A percentile compares a stretch with the other conserved stretches of the same genome.
phyloP scores from a whole-genome alignment of 2,113 vertebrate species.

The Xiphophorus maculatus region DNA sequence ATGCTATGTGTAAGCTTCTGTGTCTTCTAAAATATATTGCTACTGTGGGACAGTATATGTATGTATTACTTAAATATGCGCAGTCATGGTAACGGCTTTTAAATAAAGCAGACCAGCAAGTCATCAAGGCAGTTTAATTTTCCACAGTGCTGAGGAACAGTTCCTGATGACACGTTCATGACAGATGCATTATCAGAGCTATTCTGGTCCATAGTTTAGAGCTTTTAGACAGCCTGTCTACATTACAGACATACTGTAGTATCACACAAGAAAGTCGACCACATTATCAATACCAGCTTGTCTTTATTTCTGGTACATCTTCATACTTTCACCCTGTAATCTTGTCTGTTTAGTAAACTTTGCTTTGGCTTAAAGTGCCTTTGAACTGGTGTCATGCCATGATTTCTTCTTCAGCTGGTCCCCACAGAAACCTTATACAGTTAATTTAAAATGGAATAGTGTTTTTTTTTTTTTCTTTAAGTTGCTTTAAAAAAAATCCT shows the following conservation, averaged over 20 bases:
- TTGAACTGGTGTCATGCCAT: not conserved
- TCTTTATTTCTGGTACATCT: not conserved
- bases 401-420: not conserved
- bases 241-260: conserved; percentile 23
- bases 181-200: conserved; percentile 74
- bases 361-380: not conserved
- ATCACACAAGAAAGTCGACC: conserved; percentile 20
- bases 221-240: conserved; percentile 59
- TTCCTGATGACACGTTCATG: conserved; percentile 67
- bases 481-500: not conserved
- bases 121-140: conserved; percentile 39
- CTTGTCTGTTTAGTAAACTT: not conserved
- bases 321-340: not conserved
- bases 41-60: conserved; percentile 8
- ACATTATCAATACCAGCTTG: conserved; percentile 19
- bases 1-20: not conserved
- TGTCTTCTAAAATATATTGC: not conserved
- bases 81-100: conserved; percentile 51
- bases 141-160: conserved; percentile 45
- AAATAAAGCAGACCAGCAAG: conserved; percentile 59
- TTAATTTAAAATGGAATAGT: not conserved
- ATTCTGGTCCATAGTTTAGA: conserved; percentile 69
- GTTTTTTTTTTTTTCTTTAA: conserved; percentile 14
- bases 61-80: conserved; percentile 37
- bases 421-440: not conserved